Evolutionary conservation across 1,140 invertebrate genomes (phyloP).

Genomic region (Antheraea mylitta): DNA sequence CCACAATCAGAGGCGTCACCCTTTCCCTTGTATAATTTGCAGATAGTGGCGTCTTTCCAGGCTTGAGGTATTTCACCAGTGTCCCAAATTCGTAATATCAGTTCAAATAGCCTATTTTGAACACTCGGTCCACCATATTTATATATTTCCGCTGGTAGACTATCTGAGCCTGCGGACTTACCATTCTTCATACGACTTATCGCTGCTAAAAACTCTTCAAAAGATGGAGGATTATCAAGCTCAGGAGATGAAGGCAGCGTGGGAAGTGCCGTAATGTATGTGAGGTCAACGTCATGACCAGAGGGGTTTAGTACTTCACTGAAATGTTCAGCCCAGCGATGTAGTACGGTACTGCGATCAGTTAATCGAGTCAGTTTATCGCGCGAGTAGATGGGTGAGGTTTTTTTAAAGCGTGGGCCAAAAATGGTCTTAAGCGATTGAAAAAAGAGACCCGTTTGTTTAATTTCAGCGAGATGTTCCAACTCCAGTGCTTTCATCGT

Average conservation of each 20-base stretch:
- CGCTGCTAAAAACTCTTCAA: conserved; percentile 12
- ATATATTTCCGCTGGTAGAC: conserved; percentile 6
- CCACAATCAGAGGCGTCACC: conserved; percentile 8
- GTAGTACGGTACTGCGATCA: background rate
- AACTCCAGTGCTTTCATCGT: too few species aligned
- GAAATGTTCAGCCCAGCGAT: conserved; percentile 4
- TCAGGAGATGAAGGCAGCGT: background rate
- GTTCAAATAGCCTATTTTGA: background rate
- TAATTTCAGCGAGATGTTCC: too few species aligned
- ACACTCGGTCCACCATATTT: conserved; percentile 13
- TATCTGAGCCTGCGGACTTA: conserved; percentile 15
- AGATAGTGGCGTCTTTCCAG: conserved; percentile 13
- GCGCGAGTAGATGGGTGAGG: background rate
- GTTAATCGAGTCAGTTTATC: background rate
- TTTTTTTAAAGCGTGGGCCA: background rate
- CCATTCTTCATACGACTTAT: conserved; percentile 17
- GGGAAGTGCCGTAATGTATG: background rate
- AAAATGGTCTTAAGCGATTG: background rate
- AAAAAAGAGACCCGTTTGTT: too few species aligned
- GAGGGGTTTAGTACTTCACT: background rate
- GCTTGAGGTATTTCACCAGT: conserved; percentile 12
- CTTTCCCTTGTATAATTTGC: conserved; percentile 19
- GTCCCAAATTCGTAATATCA: conserved; percentile 9
- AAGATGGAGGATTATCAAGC: background rate
- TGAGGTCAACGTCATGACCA: background rate